These are phyloP conservation scores for Bradypodion ventrale DNA, from an alignment of 2,797 vertebrate species.

Conservation along the genomic window DNA sequence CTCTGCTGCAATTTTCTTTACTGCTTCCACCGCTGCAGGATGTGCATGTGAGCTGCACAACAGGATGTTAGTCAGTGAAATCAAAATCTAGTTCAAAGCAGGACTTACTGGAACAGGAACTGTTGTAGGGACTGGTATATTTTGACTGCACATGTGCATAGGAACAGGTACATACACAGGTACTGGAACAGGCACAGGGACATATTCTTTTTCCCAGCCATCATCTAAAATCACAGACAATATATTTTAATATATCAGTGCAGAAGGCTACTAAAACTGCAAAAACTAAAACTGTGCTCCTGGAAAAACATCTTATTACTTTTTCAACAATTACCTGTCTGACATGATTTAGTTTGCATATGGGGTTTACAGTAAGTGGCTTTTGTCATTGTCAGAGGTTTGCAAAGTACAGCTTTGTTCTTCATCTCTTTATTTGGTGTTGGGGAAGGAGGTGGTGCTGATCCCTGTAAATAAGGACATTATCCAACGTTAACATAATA, in stretches of 20 bases:
- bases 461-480: slow-evolving; percentile 68
- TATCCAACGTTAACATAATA: not conserved
- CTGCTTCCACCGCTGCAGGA: too few species aligned
- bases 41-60: too few species aligned
- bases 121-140: slow-evolving; percentile 84
- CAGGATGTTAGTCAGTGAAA: not conserved
- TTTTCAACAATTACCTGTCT: slow-evolving; percentile 85
- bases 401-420: slow-evolving; percentile 98
- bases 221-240: slow-evolving; percentile 77
- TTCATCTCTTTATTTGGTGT: slow-evolving; percentile 93
- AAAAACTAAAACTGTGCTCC: slow-evolving; percentile 33
- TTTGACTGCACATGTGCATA: slow-evolving; percentile 95
- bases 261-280: slow-evolving; percentile 23
- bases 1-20: too few species aligned
- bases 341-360: slow-evolving; percentile 95
- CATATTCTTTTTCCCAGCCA: slow-evolving; percentile 89
- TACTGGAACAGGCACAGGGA: slow-evolving; percentile 94
- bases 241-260: slow-evolving; percentile 38
- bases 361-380: slow-evolving; percentile 99
- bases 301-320: not conserved
- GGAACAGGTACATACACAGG: slow-evolving; percentile 95
- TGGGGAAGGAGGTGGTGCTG: slow-evolving; percentile 80
- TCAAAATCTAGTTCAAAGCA: slow-evolving; percentile 21
- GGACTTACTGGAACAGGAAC: slow-evolving; percentile 93
- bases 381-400: slow-evolving; percentile 98